Percentiles rank a stretch among this genome's conserved stretches.
phyloP scores from a whole-genome alignment of 2,797 vertebrate genomes.

The Carapus acus region DNA sequence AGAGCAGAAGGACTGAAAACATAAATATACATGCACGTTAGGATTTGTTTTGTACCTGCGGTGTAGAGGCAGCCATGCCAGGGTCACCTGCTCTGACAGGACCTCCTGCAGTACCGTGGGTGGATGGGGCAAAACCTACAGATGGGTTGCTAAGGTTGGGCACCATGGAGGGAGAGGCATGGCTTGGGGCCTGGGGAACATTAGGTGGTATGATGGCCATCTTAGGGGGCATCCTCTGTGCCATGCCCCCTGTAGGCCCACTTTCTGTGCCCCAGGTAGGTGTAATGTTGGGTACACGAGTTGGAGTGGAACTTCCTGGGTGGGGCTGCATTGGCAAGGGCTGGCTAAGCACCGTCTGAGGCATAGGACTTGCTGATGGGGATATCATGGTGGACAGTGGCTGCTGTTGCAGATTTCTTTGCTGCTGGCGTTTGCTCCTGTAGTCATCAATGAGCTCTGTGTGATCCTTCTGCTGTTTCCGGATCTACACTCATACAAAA shows the following conservation, averaged over 20 bases:
- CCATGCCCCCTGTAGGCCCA: constrained; percentile 26
- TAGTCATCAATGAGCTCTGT: constrained; percentile 94
- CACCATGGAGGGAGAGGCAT: constrained; percentile 25
- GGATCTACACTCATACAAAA: constrained; percentile 73
- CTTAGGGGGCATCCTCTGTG: constrained; percentile 63
- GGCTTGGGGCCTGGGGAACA: constrained; percentile 17
- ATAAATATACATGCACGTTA: too few species aligned
- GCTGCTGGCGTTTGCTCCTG: constrained; percentile 79
- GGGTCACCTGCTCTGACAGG: constrained; percentile 27
- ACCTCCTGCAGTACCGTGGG: constrained; percentile 13
- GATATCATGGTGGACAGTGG: constrained; percentile 67
- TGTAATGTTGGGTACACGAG: constrained; percentile 52
- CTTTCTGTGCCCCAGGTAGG: constrained; percentile 39
- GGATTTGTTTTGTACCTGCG: constrained; percentile 50
- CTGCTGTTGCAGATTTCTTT: constrained; percentile 62
- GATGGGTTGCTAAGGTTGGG: constrained; percentile 17
- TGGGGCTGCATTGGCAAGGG: constrained; percentile 65
- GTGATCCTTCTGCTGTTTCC: constrained; percentile 97
- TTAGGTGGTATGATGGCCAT: constrained; percentile 32
- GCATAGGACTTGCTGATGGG: constrained; percentile 61
- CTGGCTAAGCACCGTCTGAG: constrained; percentile 70
- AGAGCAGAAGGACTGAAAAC: too few species aligned
- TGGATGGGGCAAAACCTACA: constrained; percentile 2
- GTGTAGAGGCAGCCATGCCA: constrained; percentile 1
- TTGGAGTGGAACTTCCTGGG: constrained; percentile 57